Conservation (phyloP, 2,113 vertebrate genomes). For the Bos javanicus region DNA sequence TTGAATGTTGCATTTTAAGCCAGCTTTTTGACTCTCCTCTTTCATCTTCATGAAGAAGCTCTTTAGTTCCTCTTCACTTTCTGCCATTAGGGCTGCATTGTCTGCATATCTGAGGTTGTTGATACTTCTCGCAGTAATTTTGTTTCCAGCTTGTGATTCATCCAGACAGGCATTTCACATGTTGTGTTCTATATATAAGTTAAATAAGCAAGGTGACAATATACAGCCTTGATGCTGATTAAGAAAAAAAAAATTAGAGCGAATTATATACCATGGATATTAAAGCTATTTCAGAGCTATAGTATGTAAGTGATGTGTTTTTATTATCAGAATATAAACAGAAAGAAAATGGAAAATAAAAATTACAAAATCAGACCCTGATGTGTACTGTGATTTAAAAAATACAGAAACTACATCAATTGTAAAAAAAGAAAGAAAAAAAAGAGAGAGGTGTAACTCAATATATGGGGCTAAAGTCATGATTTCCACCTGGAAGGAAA, state of each 20-base stretch:
- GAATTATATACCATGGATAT: background rate
- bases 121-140: background rate
- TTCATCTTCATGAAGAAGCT: background rate
- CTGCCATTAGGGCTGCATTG: background rate
- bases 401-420: background rate
- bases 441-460: background rate
- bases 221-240: background rate
- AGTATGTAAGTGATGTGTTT: background rate
- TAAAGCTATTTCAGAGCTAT: background rate
- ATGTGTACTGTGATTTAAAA: background rate
- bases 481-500: background rate
- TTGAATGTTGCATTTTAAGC: background rate
- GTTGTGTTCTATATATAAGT: background rate
- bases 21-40: background rate
- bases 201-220: background rate
- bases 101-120: background rate
- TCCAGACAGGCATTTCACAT: background rate
- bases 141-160: background rate
- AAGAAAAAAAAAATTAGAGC: background rate
- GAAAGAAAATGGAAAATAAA: background rate
- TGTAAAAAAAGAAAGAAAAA: background rate
- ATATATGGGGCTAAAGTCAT: background rate
- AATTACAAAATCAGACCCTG: background rate
- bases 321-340: background rate
- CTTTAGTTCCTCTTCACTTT: background rate